Base-by-base conservation (phyloP, 2,113 vertebrate genomes). In the Rana temporaria region DNA sequence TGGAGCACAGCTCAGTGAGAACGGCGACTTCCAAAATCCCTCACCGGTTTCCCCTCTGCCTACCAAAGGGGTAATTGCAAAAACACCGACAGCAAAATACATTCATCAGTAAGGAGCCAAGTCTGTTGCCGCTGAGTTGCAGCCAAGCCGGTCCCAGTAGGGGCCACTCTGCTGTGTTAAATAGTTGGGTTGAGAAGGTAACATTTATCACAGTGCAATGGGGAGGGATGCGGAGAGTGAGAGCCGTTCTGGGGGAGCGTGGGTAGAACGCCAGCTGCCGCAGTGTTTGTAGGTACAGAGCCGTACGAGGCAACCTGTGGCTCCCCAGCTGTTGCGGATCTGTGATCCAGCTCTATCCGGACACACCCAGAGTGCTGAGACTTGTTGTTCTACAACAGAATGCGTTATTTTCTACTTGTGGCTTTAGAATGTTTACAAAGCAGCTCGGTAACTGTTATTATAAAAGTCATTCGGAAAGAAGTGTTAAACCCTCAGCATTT, bases 61-160 rank as follows among this genome's bases (percentile, higher is more conserved):
- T 64, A 84, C 63, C 2, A 57, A 86, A 84, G 63, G 70, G 86
- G 82, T 85, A 85, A 90, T 86, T 86, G 84, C 84, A 82, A 87
- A 90, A 90, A 78, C 85, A 86, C 83, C 18, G 76, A 75, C 85
- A 89, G 87, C 88, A 87, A 82, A 85, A 86, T 85, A 89, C 85
- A 89, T 90, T 88, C 88, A 88, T 90, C 87, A 84, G 71, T 88
- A 62, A 88, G 77, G 84, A 86, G 86, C 87, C 85, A 88, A 89
- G 60, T 84, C 82, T 48, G 74, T 81, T 42, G 70, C 87, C 89
- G 88, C 42, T 84, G 65, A 81, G 81, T 89, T 92, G 87, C 5
- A 1, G 79, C 66, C 85, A 67, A 81, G 66, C 53, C 84, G 86
- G 85, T 90, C 89, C 87, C 87, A 82, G 87, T 89, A 88, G 88